phyloP scores from a whole-genome alignment of 2,797 vertebrate species.

The Amblyraja radiata region DNA sequence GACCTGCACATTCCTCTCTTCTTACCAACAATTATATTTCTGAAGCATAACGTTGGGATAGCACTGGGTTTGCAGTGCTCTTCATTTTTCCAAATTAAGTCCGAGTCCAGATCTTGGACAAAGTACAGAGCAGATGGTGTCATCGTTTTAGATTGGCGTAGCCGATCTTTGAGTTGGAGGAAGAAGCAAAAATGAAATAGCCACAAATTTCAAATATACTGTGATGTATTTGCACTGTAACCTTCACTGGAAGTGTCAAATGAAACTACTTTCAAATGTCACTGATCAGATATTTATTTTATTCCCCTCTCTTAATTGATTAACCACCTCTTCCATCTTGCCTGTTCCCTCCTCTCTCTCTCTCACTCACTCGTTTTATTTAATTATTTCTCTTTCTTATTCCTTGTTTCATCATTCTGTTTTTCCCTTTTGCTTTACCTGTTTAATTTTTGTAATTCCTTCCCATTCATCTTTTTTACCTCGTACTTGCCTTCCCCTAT shows the following conservation, averaged over 20 bases:
- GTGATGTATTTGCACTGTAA: background rate
- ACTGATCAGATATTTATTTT: background rate
- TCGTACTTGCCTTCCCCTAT: background rate
- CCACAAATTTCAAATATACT: background rate
- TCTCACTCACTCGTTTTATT: too few species aligned
- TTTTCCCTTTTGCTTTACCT: background rate
- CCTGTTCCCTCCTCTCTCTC: background rate
- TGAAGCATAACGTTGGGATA: background rate
- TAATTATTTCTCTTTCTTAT: background rate
- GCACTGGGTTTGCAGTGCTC: background rate
- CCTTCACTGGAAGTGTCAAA: background rate
- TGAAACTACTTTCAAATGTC: background rate
- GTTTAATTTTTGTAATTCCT: background rate
- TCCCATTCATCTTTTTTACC: background rate
- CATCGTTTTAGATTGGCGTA: background rate
- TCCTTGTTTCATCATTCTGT: background rate
- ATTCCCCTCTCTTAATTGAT: background rate
- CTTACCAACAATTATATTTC: constrained; percentile 32
- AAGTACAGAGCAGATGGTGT: constrained; percentile 7
- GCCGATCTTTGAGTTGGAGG: background rate
- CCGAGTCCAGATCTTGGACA: constrained; percentile 5
- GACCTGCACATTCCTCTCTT: constrained; percentile 12
- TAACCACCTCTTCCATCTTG: background rate
- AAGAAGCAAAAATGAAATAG: background rate
- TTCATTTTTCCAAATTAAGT: constrained; percentile 35